Percentiles rank a stretch among this genome's conserved stretches.
Conservation (phyloP, 2,113 vertebrate genomes). For the Engraulis encrasicolus region DNA sequence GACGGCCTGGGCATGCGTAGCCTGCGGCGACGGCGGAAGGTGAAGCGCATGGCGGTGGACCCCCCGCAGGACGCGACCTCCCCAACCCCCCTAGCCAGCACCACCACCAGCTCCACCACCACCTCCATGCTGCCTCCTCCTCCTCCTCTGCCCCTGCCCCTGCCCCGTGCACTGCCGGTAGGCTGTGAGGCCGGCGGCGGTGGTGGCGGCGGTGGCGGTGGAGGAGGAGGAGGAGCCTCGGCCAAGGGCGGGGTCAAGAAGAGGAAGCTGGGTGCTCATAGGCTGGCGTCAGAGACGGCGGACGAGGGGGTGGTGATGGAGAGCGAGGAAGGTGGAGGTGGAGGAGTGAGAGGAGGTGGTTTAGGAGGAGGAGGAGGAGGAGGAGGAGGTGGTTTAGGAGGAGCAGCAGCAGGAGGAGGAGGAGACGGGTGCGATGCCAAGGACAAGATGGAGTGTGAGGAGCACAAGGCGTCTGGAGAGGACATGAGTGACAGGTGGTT, state of each 20-base stretch:
- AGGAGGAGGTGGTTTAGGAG: conserved; percentile 78
- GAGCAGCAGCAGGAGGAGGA: conserved; percentile 71
- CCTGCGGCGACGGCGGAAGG: conserved; percentile 88
- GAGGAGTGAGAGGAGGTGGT: conserved; percentile 77
- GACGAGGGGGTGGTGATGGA: conserved; percentile 81
- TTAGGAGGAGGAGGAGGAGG: conserved; percentile 77
- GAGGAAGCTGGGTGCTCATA: conserved; percentile 81
- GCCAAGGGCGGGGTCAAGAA: conserved; percentile 89
- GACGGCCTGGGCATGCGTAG: conserved; percentile 86
- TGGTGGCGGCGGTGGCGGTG: too few relatives aligned
- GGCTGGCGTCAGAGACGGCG: conserved; percentile 78
- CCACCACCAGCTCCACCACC: conserved; percentile 62
- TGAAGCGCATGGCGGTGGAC: conserved; percentile 96
- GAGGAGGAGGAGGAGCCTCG: conserved; percentile 66
- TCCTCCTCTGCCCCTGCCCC: conserved; percentile 67
- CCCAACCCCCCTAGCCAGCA: too few relatives aligned
- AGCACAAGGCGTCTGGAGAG: conserved; percentile 94
- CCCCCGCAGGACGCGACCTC: conserved; percentile 83
- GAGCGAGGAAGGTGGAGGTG: conserved; percentile 75
- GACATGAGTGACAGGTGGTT: conserved; percentile 99
- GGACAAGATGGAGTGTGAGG: conserved; percentile 96
- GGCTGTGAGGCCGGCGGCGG: conserved; percentile 50
- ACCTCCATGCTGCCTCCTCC: conserved; percentile 71
- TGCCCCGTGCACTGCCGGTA: conserved; percentile 58
- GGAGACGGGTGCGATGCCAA: conserved; percentile 74